A percentile compares a stretch with the other conserved stretches of the same genome.
These are phyloP conservation scores for Sphecodes monilicornis DNA, from an alignment of 2,888 invertebrate genomes.

Conservation along the genomic window DNA sequence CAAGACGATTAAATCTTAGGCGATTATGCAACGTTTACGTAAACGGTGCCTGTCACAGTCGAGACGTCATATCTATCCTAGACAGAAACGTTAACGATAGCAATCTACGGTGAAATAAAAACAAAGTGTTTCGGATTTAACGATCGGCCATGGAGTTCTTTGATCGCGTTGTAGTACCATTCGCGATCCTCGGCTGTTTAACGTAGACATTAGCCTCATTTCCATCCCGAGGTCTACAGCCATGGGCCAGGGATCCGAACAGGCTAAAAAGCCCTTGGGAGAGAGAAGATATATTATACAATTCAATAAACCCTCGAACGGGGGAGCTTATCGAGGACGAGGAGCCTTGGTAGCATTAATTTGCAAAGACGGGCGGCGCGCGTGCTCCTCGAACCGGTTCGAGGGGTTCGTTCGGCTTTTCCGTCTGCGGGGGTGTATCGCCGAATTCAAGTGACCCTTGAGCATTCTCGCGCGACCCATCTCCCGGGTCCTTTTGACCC, in stretches of 20 bases:
- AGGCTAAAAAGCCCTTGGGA: conserved; percentile 44
- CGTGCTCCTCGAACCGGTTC: conserved; percentile 58
- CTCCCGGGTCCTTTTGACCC: conserved; percentile 37
- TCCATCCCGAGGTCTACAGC: conserved; percentile 10
- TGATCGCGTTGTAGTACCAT: conserved; percentile 46
- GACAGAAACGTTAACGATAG: neutral
- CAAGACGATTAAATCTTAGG: neutral
- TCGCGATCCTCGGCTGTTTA: conserved; percentile 43
- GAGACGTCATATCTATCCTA: neutral
- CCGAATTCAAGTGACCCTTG: conserved; percentile 68
- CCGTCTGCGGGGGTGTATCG: conserved; percentile 63
- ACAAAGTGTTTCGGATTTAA: neutral
- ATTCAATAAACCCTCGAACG: conserved; percentile 23
- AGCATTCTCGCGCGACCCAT: conserved; percentile 56
- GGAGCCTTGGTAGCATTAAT: conserved; percentile 68
- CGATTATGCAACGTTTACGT: neutral
- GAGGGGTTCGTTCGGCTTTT: conserved; percentile 69
- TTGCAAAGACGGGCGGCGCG: conserved; percentile 67
- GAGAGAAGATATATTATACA: conserved; percentile 21
- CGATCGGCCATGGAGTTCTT: conserved; percentile 33
- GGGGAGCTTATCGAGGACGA: conserved; percentile 68
- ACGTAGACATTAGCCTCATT: conserved; percentile 47
- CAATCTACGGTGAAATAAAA: neutral
- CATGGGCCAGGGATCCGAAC: neutral
- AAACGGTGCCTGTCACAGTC: neutral